Conservation (phyloP, 2,113 vertebrate genomes). For the Regulus satrapa region DNA sequence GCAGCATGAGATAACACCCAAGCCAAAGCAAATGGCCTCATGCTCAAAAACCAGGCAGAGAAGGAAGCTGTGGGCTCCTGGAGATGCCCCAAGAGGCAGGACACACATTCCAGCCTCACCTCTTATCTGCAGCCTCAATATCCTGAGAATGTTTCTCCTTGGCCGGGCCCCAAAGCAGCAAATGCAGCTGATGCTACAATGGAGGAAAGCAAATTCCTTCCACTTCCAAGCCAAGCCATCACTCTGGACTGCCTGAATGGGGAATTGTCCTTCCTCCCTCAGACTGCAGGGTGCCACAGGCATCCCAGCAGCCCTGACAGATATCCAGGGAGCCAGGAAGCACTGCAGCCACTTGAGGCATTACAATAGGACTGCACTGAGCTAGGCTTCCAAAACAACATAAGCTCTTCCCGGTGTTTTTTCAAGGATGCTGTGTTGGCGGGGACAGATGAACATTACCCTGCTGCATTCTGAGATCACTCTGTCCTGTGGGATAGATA, state of each 20-base stretch:
- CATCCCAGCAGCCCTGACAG: neutral
- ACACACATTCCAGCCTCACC: neutral
- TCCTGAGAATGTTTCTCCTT: neutral
- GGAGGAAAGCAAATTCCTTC: neutral
- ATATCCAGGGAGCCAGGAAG: neutral
- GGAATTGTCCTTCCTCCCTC: neutral
- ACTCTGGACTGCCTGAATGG: neutral
- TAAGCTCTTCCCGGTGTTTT: neutral
- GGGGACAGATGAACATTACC: neutral
- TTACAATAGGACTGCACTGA: neutral
- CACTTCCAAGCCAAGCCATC: neutral
- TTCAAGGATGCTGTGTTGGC: neutral
- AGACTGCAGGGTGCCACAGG: neutral
- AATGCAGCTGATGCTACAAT: neutral
- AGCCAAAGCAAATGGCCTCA: neutral
- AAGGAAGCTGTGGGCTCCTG: neutral
- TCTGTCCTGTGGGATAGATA: neutral
- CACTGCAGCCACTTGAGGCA: neutral
- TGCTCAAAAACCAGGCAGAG: neutral
- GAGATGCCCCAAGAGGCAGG: neutral
- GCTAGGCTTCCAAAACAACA: neutral
- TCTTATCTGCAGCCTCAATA: slow-evolving; percentile 18
- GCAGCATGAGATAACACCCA: neutral
- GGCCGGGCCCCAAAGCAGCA: neutral
- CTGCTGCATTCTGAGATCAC: neutral